Conservation (phyloP, 2,797 vertebrate genomes). For the Carcharodon carcharias region DNA sequence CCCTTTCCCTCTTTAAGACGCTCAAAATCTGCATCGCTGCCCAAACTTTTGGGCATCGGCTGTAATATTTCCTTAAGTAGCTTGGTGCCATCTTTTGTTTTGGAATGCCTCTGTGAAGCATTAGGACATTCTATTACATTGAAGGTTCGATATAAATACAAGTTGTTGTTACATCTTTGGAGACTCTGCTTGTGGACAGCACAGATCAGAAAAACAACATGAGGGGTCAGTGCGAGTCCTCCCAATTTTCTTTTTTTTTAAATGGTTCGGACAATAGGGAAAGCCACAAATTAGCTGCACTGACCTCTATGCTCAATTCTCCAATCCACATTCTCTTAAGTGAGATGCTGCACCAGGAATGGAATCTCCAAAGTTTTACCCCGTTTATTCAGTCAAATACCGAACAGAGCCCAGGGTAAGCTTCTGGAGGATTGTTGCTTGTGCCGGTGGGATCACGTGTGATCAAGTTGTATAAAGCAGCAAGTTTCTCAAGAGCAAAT, state of each 20-base stretch:
- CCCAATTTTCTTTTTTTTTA: neutral
- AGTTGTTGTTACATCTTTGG: neutral
- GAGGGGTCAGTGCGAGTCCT: neutral
- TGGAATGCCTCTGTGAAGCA: no score
- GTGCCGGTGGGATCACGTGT: neutral
- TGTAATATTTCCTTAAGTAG: no score
- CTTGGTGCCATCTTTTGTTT: no score
- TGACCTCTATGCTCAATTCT: neutral
- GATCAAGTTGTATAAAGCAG: neutral
- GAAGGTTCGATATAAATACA: no score
- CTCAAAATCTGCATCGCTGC: no score
- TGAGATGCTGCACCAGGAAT: neutral
- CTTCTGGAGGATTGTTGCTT: neutral
- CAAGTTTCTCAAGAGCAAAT: neutral
- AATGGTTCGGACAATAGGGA: neutral
- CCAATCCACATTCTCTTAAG: neutral
- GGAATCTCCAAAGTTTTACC: neutral
- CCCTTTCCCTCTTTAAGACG: no score
- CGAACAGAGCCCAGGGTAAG: neutral
- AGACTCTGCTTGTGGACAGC: neutral
- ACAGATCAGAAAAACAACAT: neutral
- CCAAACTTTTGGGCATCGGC: no score
- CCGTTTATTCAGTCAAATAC: neutral
- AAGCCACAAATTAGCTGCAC: neutral
- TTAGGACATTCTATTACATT: no score